Evolutionary conservation across 2,797 vertebrate species (phyloP).

Genomic region (Odontamblyopus lacepedii): DNA sequence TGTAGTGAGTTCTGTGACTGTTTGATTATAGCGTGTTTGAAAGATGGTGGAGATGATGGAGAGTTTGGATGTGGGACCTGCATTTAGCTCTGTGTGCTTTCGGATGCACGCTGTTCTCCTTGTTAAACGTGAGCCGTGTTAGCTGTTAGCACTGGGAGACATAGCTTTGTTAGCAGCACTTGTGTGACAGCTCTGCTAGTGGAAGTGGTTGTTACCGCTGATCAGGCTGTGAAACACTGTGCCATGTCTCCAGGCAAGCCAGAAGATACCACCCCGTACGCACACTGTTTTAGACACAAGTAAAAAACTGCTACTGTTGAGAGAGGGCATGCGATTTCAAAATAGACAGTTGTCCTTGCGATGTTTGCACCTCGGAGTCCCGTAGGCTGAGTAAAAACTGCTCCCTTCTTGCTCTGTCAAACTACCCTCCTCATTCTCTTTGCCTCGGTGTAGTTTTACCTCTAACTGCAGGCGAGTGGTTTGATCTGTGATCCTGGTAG

Average conservation of each 20-base stretch:
- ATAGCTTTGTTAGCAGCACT: constrained; percentile 66
- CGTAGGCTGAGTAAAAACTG: constrained; percentile 57
- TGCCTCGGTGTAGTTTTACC: constrained; percentile 40
- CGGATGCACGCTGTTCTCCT: constrained; percentile 59
- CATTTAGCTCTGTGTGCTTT: constrained; percentile 51
- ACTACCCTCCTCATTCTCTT: constrained; percentile 38
- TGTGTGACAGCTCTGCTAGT: constrained; percentile 67
- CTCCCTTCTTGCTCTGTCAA: constrained; percentile 63
- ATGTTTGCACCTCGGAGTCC: constrained; percentile 65
- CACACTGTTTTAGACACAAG: constrained; percentile 8
- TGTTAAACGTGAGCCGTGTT: constrained; percentile 68
- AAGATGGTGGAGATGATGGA: constrained; percentile 33
- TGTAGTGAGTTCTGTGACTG: constrained; percentile 3
- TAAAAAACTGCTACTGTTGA: constrained; percentile 23
- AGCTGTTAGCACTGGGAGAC: constrained; percentile 65
- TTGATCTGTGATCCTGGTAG: constrained; percentile 68
- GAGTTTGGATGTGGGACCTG: constrained; percentile 45
- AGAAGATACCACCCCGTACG: constrained; percentile 54
- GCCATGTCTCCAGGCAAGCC: constrained; percentile 67
- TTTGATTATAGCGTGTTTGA: constrained; percentile 12
- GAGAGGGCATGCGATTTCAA: constrained; percentile 43
- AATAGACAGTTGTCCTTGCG: constrained; percentile 60
- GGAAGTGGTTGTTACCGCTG: constrained; percentile 70
- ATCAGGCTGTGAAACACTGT: constrained; percentile 70
- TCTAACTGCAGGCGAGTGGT: constrained; percentile 64